These are phyloP conservation scores for Drosophila arizonae DNA, from an alignment of 1,140 invertebrate genomes.

Conservation along the genomic window DNA sequence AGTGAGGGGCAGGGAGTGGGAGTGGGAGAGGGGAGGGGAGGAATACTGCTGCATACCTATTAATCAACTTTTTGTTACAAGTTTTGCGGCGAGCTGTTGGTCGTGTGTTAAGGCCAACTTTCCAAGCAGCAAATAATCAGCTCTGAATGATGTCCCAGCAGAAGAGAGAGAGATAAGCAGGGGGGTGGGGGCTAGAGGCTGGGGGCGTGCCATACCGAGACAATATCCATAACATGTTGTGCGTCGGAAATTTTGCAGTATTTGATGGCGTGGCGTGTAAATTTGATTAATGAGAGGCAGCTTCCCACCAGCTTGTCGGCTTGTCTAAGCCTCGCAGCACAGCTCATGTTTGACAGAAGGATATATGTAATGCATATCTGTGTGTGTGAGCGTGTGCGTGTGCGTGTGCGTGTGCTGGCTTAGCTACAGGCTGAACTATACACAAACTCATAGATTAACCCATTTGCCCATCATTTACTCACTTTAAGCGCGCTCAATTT, in stretches of 20 bases:
- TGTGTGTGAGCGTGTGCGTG: background rate
- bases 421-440: constrained; percentile 45
- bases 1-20: background rate
- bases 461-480: constrained; percentile 47
- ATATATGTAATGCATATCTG: background rate
- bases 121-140: constrained; percentile 69
- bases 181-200: background rate
- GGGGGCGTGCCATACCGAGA: background rate
- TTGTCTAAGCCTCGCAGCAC: background rate
- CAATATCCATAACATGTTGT: constrained; percentile 35
- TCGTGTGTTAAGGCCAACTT: constrained; percentile 31
- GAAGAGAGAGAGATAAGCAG: constrained; percentile 8
- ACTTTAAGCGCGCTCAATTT: constrained; percentile 50
- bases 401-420: background rate
- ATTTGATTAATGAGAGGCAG: constrained; percentile 71
- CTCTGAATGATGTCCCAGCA: constrained; percentile 62
- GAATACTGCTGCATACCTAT: constrained; percentile 50
- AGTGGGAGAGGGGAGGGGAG: background rate
- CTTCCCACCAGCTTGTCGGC: constrained; percentile 24
- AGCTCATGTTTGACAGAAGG: background rate
- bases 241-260: constrained; percentile 53
- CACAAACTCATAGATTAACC: constrained; percentile 15
- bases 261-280: constrained; percentile 64
- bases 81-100: constrained; percentile 50
- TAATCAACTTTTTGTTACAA: constrained; percentile 73